Conservation (phyloP, 2,113 vertebrate genomes). For the Myanophis thanlyinensis region DNA sequence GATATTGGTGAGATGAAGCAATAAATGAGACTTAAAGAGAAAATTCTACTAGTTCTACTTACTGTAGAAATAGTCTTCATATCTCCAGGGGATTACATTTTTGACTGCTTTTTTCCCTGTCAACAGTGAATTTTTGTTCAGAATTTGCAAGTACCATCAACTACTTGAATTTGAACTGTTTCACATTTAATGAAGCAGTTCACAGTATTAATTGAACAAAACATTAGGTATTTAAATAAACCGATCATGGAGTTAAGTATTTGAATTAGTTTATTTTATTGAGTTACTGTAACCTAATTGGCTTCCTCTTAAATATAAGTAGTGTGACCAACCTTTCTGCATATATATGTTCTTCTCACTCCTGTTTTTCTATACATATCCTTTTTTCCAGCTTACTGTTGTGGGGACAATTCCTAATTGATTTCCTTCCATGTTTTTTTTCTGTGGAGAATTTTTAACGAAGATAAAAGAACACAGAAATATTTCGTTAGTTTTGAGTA, state of each 20-base stretch:
- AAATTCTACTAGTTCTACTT: not conserved
- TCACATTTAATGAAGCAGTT: not conserved
- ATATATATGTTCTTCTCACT: not conserved
- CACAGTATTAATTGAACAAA: not conserved
- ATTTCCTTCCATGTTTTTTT: not conserved
- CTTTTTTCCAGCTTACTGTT: not conserved
- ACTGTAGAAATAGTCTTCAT: not conserved
- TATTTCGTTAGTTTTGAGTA: not conserved
- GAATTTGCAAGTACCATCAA: constrained; percentile 19
- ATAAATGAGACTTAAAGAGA: not conserved
- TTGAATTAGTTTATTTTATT: not conserved
- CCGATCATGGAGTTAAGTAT: not conserved
- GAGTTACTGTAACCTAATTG: not conserved
- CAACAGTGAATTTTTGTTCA: constrained; percentile 14
- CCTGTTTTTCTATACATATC: not conserved
- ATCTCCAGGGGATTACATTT: not conserved
- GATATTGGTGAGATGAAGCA: not conserved
- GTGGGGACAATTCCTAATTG: not conserved
- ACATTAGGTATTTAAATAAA: not conserved
- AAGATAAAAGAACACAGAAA: not conserved
- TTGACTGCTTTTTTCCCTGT: not conserved
- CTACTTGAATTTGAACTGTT: not conserved
- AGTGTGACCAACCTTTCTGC: too few relatives aligned
- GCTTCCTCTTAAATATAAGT: not conserved
- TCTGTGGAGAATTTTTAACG: not conserved